phyloP scores from a whole-genome alignment of 2,888 invertebrate genomes.

The Aspidiotus destructor region DNA sequence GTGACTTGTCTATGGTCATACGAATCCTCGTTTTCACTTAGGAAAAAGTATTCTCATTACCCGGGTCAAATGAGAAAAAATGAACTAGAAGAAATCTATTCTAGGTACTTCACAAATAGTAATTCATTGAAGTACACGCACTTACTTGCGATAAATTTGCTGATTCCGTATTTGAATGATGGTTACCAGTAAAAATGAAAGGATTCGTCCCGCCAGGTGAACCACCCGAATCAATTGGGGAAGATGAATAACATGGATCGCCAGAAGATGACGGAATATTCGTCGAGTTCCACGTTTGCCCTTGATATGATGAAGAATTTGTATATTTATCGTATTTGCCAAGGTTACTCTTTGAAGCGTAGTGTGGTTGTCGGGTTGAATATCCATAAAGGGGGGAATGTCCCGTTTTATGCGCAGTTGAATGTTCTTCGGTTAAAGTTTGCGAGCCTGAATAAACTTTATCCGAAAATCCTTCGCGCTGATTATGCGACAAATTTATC shows the following conservation, averaged over 20 bases:
- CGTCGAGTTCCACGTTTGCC: background rate
- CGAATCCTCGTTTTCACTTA: too few species aligned
- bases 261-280: conserved; percentile 2
- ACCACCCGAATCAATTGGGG: conserved; percentile 2
- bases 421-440: too few species aligned
- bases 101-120: too few species aligned
- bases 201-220: too few species aligned
- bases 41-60: too few species aligned
- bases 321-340: conserved; percentile 13
- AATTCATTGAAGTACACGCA: too few species aligned
- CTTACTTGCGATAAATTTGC: background rate
- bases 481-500: conserved; percentile 19
- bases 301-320: conserved; percentile 1
- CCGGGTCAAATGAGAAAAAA: too few species aligned
- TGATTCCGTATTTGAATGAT: background rate
- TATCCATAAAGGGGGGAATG: background rate
- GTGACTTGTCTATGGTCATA: too few species aligned
- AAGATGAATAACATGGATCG: conserved; percentile 14
- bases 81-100: too few species aligned
- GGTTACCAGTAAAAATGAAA: conserved; percentile 8
- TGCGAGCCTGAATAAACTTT: background rate
- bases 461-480: conserved; percentile 6
- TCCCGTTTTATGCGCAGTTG: background rate
- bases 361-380: conserved; percentile 16
- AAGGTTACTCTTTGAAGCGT: background rate